Evolutionary conservation across 2,797 vertebrate species (phyloP).

Genomic region (Macrochelys suwanniensis): DNA sequence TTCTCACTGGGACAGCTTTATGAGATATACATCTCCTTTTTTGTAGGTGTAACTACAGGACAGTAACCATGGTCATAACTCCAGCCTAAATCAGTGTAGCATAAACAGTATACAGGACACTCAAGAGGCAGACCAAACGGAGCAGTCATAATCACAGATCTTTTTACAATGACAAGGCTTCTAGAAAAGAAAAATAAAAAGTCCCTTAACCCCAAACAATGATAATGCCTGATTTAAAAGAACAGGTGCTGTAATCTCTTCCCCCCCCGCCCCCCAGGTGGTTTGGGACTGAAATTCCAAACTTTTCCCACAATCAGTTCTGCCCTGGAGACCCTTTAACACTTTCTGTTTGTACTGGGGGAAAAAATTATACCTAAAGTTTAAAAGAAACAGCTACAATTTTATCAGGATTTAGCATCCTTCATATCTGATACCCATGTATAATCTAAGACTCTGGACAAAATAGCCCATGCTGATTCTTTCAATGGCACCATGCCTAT

Average conservation of each 20-base stretch:
- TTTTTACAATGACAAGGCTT: not conserved
- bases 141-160: not conserved
- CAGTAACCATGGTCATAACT: not conserved
- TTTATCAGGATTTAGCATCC: constrained; percentile 27
- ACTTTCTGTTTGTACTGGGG: not conserved
- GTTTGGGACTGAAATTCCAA: not conserved
- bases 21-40: constrained; percentile 27
- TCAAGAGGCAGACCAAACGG: not conserved
- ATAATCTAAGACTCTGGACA: not conserved
- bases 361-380: not conserved
- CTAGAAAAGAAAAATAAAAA: not conserved
- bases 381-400: constrained; percentile 29
- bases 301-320: not conserved
- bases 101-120: not conserved
- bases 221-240: not conserved
- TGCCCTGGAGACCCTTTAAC: constrained; percentile 10
- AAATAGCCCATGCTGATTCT: constrained; percentile 40
- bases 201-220: not conserved
- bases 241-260: not conserved
- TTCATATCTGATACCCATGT: not conserved
- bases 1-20: constrained; percentile 21
- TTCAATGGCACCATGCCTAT: not conserved
- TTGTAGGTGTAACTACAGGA: constrained; percentile 30
- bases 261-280: not conserved
- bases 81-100: constrained; percentile 28